Base-by-base conservation (phyloP, 2,888 invertebrate species). In the Sinelater perroti region DNA sequence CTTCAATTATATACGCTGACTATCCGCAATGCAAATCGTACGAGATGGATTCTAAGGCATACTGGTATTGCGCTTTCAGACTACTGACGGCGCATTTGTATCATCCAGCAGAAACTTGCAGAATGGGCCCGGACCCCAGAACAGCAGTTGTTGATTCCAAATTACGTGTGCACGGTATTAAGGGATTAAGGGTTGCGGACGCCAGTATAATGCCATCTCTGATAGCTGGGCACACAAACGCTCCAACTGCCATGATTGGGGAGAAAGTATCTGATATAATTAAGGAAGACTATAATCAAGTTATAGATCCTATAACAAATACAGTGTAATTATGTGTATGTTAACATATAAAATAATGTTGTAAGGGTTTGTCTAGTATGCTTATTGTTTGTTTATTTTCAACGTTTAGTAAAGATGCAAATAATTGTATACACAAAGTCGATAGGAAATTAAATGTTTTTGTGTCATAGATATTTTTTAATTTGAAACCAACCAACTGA, bases 161-260 rank as follows among this genome's bases (percentile, higher is more conserved):
- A 31, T 70, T 83, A 1, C 73, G 73, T 46, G 83, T 84, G 0
- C 72, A 82, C 60, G 83, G 83, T 0, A 67, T 84, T 14, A 64
- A 74, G 2, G 70, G 74, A 3, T 72, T 84, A 10, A 73, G 84
- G 36, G 82, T 84, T 1, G 78, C 78, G 2, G 84, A 84, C 64
- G 81, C 80, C 2, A 82, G 83, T 21, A 72, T 84, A 7, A 81
- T 84, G 72, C 84, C 84, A 0, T 67, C 70, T n/a, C 78, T 82
- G 31, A 75, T 80, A 0, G 76, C 78, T 0, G 83, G 82, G 1
- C 82, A 84, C 67, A 74, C 80, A 0, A 81, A 80, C 44, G 82
- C 82, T 0, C 78, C 77, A 0, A 77, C 79, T 38, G 78, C 76
- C 28, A 83, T 83, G 83, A 80, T 83, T 8, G 83, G 79, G 0